Evolutionary conservation across 2,888 invertebrate species (phyloP), one percentile per base, ranked within the genome.

Genomic region (Melangyna quadrimaculata): DNA sequence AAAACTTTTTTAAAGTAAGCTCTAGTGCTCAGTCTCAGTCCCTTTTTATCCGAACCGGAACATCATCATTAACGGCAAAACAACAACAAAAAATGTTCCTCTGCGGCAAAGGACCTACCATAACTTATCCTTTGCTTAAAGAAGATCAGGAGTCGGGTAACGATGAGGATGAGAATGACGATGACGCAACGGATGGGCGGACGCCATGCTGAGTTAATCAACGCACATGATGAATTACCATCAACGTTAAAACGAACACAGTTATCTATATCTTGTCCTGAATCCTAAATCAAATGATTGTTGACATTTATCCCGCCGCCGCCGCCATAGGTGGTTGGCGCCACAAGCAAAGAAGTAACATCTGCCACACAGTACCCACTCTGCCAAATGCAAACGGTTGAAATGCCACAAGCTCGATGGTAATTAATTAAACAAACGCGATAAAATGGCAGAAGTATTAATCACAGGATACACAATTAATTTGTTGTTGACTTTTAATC

Each of bases 401-500:
- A 69, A 69, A 63, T 57, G 78, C 73, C 83, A 63, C 70, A 71
- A 79, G 74, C 79, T 70, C 74, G 74, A 75, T 75, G 67, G 67
- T 51, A 84, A 84, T 84, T 84, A 84, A 80, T 84, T 84, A 77
- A 67, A 53, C 27, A 75, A 67, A 59, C 79, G 80, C 80, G 84
- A 80, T 80, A 84, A 80, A 75, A 55, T 43, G 75, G 35, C 53
- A 67, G 51, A 53, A 59, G 43, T 80, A 84, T 80, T 84, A 80
- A 72, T 84, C 84, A 72, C 78, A 61, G 69, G 69, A 80, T 63
- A 84, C 69, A 77, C 61, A 69, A 77, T 69, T 67, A 80, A 84
- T 80, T 84, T 80, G 79, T 48, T 84, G 80, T 79, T 80, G 84
- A 75, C 80, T 80, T 61, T 77, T 75, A 84, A 80, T 77, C 80